Base-by-base conservation (phyloP, 2,797 vertebrate genomes). In the Ptychobarbus kaznakovi region DNA sequence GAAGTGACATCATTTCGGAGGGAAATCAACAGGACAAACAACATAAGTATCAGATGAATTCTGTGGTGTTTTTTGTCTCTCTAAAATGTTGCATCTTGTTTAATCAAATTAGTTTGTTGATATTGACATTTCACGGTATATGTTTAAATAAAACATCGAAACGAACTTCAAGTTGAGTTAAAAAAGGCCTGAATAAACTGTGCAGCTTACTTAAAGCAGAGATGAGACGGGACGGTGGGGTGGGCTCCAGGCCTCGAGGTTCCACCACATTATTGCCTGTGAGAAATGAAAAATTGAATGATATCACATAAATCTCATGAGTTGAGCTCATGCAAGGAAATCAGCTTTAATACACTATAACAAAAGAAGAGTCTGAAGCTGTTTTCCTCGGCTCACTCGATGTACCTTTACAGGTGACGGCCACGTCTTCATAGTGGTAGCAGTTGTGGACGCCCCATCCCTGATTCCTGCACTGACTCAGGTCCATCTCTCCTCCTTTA, bases 391-490 rank as follows among this genome's bases (percentile, higher is more conserved):
- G 46, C 20, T 25, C n/a, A 38, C 6, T 35, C 28, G 6, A n/a
- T n/a, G 6, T 92, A 99, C 98, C 98, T 2, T 93, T 95, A 88
- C 98, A 99, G 51, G 94, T 92, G 22, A 99, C 94, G 0, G 95
- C 97, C 92, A 99, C 98, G 0, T 99, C 98, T 92, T 99, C 98
- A 0, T 97, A 98, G 95, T 99, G 98, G 93, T 98, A 98, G 90
- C 98, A 99, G 94, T 99, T 99, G 93, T 99, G 98, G 90, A 98
- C 78, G 4, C 97, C 97, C 98, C 98, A 99, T 84, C 97, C 97
- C 0, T 95, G 96, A 93, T 95, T 99, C 80, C 92, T 92, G 63
- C 98, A 99, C 87, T 97, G 94, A 44, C 96, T 95, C 74, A 99
- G 90, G 6, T 96, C 93, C 0, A 83, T 87, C 91, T 99, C 98